Evolutionary conservation across 1,140 invertebrate genomes (phyloP).

Genomic region (Odontomachus brunneus): DNA sequence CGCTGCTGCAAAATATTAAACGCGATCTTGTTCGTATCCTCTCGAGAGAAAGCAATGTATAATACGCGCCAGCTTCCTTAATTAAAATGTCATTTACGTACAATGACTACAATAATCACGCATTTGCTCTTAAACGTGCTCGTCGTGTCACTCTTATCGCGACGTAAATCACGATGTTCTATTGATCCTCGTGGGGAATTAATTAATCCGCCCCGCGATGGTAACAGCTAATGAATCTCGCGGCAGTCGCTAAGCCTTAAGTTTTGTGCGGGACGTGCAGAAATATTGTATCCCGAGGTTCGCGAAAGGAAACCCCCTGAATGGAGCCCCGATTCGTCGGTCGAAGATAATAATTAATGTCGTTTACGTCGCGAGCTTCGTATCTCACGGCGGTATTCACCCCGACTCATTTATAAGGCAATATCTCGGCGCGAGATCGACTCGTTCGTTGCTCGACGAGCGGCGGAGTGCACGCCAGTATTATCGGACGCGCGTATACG

Average conservation of each 20-base stretch:
- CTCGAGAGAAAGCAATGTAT: not conserved
- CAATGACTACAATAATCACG: slow-evolving; percentile 2
- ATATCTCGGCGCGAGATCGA: slow-evolving; percentile 65
- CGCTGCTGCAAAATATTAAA: not conserved
- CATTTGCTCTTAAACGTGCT: not conserved
- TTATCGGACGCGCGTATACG: slow-evolving; percentile 27
- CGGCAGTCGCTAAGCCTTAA: slow-evolving; percentile 8
- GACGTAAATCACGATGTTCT: slow-evolving; percentile 26
- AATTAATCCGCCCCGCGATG: slow-evolving; percentile 42
- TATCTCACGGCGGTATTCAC: slow-evolving; percentile 54
- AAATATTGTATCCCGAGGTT: slow-evolving; percentile 8
- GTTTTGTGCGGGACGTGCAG: slow-evolving; percentile 46
- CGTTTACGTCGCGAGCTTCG: slow-evolving; percentile 41
- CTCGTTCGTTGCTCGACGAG: slow-evolving; percentile 59
- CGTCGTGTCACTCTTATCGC: slow-evolving; percentile 6
- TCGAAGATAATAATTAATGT: slow-evolving; percentile 56
- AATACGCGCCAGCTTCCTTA: not conserved
- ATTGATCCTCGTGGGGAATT: slow-evolving; percentile 38
- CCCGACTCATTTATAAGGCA: slow-evolving; percentile 66
- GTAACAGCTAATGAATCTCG: slow-evolving; percentile 59
- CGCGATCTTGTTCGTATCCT: not conserved
- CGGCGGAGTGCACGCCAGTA: not conserved
- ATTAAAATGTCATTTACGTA: slow-evolving; percentile 3
- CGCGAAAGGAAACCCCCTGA: slow-evolving; percentile 20
- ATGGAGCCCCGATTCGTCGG: slow-evolving; percentile 1